Evolutionary conservation across 2,888 invertebrate genomes (phyloP), one percentile per base, ranked within the genome.

Genomic region (Tinea trinotella): DNA sequence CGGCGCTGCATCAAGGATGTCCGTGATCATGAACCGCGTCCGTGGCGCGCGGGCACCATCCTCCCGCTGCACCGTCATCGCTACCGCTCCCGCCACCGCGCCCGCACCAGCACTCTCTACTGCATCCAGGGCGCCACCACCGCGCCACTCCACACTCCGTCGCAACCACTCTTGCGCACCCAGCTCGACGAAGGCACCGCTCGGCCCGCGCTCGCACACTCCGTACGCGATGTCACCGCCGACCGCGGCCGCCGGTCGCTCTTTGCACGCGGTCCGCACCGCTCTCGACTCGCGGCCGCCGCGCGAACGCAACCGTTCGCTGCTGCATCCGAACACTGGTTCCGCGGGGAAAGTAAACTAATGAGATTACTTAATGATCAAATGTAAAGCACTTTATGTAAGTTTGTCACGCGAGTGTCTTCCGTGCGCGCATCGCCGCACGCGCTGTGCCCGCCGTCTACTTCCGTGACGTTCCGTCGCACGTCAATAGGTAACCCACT

Each of bases 1-100:
- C 30, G 88, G 88, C 57, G 87, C 87, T 50, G 85, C 88, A 71
- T 78, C 90, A 67, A 95, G 87, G 67, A 95, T 95, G 76, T 95
- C 95, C 63, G 94, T 95, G 83, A 95, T 95, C 94, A 95, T 95
- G 84, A 95, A 95, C 61, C 94, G 86, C 58, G 94, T 93, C 63
- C 94, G 88, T 53, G 91, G 90, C 60, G 91, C 89, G 80, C 91
- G 90, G 65, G 89, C 88, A 73, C 94, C 87, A 93, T 90, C 90
- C 74, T 81, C 90, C 72, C 88, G 90, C 70, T 88, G 87, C 75
- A 87, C 88, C 76, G 87, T 88, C 88, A 87, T 88, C 84, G 87
- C 81, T 81, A 80, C 76, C 76, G 82, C 74, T 83, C 85, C 75
- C 82, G 77, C 82, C 67, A 82, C 73, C 71, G 76, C 71, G 64